Conservation (phyloP, 2,888 invertebrate genomes). For the Noctua janthe region DNA sequence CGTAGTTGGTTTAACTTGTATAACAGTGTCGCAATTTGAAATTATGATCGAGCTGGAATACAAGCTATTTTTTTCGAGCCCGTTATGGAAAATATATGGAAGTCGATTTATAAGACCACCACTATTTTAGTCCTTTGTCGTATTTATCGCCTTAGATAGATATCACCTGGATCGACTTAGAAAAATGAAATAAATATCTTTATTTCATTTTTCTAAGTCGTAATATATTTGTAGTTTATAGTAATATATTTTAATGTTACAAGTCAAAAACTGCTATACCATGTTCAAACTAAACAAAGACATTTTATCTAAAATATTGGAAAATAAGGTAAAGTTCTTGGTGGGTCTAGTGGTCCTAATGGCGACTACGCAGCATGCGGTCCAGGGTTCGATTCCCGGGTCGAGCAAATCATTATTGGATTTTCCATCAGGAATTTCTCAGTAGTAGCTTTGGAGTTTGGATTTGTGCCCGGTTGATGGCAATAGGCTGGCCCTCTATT, state of each 20-base stretch:
- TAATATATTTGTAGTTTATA: no score
- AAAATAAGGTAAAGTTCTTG: no score
- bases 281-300: background rate
- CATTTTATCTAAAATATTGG: no score
- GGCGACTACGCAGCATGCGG: no score
- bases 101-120: conserved; percentile 35
- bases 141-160: conserved; percentile 5
- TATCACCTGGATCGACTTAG: background rate
- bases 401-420: no score
- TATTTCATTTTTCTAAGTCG: no score
- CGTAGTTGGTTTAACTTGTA: conserved; percentile 48
- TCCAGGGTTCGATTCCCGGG: no score
- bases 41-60: conserved; percentile 56
- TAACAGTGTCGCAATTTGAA: conserved; percentile 62
- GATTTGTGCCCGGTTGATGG: no score
- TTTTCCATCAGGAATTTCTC: no score
- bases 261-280: background rate
- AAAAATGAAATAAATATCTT: background rate
- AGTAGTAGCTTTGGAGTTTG: no score
- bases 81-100: conserved; percentile 25
- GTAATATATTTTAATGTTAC: background rate
- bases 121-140: conserved; percentile 18
- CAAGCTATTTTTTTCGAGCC: conserved; percentile 37
- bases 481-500: no score
- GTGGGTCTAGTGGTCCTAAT: no score